Conservation (phyloP, 2,888 invertebrate genomes). For the Polymixis flavicincta region DNA sequence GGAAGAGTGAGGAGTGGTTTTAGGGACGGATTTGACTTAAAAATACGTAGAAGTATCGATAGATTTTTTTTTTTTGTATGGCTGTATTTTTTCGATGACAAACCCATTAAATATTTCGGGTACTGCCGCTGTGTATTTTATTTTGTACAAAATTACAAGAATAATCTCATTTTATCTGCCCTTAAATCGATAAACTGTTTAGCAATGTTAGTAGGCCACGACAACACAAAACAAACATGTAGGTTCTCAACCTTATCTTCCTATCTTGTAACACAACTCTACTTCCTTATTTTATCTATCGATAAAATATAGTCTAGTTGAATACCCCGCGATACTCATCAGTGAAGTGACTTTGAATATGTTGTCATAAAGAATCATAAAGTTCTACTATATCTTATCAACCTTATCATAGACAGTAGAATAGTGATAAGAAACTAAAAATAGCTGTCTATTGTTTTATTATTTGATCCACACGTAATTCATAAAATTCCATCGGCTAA, state of each 20-base stretch:
- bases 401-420: conserved; percentile 29
- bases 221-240: conserved; percentile 39
- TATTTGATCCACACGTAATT: not conserved
- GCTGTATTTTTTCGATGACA: not conserved
- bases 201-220: conserved; percentile 19
- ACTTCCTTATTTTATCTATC: conserved; percentile 56
- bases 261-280: conserved; percentile 42
- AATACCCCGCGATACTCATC: conserved; percentile 47
- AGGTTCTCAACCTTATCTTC: conserved; percentile 53
- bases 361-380: conserved; percentile 15
- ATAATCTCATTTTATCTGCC: conserved; percentile 20
- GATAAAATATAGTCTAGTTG: conserved; percentile 62
- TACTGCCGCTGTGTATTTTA: not conserved
- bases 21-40: conserved; percentile 23
- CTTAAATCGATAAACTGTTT: conserved; percentile 21
- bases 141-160: not conserved
- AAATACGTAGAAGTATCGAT: conserved; percentile 30
- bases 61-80: not conserved
- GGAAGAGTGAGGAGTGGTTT: conserved; percentile 60
- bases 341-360: not conserved
- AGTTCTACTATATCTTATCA: conserved; percentile 42
- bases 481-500: conserved; percentile 10
- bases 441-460: conserved; percentile 18
- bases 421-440: conserved; percentile 14
- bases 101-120: not conserved